A percentile compares a stretch with the other conserved stretches of the same genome.
These are phyloP conservation scores for Danio kyathit DNA, from an alignment of 2,797 vertebrate genomes.

Conservation along the genomic window DNA sequence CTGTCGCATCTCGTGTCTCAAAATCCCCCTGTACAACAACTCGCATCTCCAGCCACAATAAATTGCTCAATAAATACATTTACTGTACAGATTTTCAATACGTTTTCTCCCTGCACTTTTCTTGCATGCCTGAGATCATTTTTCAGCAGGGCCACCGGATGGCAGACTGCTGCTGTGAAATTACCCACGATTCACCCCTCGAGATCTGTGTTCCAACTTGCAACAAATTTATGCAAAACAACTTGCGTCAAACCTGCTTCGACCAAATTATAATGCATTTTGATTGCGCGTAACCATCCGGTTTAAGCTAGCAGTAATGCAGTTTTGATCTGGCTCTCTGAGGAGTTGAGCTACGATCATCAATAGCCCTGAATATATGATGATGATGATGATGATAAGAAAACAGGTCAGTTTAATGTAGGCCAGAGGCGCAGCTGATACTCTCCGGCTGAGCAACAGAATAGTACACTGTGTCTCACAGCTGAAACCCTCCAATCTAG, in stretches of 20 bases:
- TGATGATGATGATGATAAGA: constrained; percentile 27
- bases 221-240: constrained; percentile 20
- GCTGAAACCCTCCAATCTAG: constrained; percentile 40
- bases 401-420: constrained; percentile 62
- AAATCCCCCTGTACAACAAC: constrained; percentile 36
- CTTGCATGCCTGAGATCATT: constrained; percentile 5
- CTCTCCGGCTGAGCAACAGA: constrained; percentile 54
- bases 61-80: constrained; percentile 55
- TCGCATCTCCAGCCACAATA: constrained; percentile 16
- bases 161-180: constrained; percentile 55
- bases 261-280: constrained; percentile 1
- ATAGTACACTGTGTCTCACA: constrained; percentile 46
- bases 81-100: constrained; percentile 42
- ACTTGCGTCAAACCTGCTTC: constrained; percentile 9
- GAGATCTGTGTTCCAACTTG: constrained; percentile 7
- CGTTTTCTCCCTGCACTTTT: neutral
- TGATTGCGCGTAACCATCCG: neutral
- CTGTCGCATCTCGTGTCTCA: neutral
- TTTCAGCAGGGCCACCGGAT: constrained; percentile 50
- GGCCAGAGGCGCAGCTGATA: constrained; percentile 58
- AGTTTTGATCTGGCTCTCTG: neutral
- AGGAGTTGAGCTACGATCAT: constrained; percentile 28
- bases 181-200: neutral
- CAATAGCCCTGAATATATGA: constrained; percentile 49
- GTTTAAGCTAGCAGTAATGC: neutral